Evolutionary conservation across 2,797 vertebrate genomes (phyloP).

Genomic region (Meda fulgida): DNA sequence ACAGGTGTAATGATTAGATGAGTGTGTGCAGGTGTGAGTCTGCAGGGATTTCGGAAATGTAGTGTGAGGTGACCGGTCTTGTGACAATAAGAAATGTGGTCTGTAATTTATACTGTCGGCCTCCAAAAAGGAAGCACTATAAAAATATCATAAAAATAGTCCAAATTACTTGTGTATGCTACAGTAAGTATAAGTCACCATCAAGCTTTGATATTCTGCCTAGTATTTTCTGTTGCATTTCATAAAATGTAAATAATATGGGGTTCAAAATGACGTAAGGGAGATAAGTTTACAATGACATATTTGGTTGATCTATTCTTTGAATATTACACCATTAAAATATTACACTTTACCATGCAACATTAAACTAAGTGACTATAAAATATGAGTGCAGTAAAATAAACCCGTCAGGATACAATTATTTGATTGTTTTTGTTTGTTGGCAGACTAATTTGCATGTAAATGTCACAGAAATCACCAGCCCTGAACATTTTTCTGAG

Average conservation of each 20-base stretch:
- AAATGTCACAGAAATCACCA: neutral
- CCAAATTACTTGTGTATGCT: neutral
- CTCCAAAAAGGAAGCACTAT: neutral
- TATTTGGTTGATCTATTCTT: neutral
- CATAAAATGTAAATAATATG: neutral
- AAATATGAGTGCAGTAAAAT: neutral
- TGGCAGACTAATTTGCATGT: neutral
- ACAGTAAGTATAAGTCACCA: neutral
- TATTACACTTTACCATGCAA: neutral
- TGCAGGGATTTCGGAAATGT: too few species aligned
- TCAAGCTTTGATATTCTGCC: neutral
- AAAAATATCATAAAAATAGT: neutral
- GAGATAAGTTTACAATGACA: neutral
- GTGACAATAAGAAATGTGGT: neutral
- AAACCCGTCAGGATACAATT: neutral
- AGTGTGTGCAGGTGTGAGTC: too few species aligned
- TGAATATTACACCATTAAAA: neutral
- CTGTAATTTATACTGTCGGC: neutral
- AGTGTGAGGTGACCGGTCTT: too few species aligned
- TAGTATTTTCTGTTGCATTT: neutral
- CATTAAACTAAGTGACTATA: neutral
- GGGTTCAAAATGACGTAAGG: neutral
- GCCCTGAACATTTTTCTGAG: neutral
- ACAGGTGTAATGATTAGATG: too few species aligned
- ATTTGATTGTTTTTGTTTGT: conserved; percentile 9